Conservation (phyloP, 2,113 vertebrate genomes). For the Furnarius figulus region DNA sequence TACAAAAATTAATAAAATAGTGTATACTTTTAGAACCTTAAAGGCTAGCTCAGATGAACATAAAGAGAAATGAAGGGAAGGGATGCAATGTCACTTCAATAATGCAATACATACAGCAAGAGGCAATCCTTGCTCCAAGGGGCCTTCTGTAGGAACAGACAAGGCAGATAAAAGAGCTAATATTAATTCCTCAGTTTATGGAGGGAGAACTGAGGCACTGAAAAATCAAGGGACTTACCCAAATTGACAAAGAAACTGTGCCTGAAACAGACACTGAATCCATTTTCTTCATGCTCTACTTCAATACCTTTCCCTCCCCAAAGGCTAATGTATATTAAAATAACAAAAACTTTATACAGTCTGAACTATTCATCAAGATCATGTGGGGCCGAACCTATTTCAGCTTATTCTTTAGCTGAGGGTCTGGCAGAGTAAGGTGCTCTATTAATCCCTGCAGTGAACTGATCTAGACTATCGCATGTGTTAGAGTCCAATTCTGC, state of each 20-base stretch:
- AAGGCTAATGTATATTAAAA: slow-evolving; percentile 26
- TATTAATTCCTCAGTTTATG: slow-evolving; percentile 58
- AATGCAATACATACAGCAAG: slow-evolving; percentile 35
- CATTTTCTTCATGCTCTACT: not conserved
- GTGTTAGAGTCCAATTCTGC: not conserved
- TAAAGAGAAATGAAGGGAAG: slow-evolving; percentile 50
- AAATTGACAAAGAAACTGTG: slow-evolving; percentile 47
- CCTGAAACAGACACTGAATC: not conserved
- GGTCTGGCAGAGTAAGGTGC: not conserved
- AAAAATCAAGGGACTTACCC: slow-evolving; percentile 40
- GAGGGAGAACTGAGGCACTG: slow-evolving; percentile 42
- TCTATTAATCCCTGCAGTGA: not conserved
- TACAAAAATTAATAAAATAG: slow-evolving; percentile 45
- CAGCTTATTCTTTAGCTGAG: not conserved
- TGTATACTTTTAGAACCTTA: not conserved
- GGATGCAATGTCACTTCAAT: slow-evolving; percentile 61
- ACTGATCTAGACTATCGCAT: not conserved
- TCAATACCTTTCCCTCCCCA: slow-evolving; percentile 19
- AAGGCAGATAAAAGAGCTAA: slow-evolving; percentile 50
- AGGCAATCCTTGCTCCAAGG: slow-evolving; percentile 61
- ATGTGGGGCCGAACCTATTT: not conserved
- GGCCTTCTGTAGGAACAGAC: slow-evolving; percentile 40
- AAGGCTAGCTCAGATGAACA: slow-evolving; percentile 32
- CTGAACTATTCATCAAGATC: not conserved
- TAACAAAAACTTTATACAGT: slow-evolving; percentile 5